Base-by-base conservation (phyloP, 2,888 invertebrate species). In the Ptilodon capucinus region DNA sequence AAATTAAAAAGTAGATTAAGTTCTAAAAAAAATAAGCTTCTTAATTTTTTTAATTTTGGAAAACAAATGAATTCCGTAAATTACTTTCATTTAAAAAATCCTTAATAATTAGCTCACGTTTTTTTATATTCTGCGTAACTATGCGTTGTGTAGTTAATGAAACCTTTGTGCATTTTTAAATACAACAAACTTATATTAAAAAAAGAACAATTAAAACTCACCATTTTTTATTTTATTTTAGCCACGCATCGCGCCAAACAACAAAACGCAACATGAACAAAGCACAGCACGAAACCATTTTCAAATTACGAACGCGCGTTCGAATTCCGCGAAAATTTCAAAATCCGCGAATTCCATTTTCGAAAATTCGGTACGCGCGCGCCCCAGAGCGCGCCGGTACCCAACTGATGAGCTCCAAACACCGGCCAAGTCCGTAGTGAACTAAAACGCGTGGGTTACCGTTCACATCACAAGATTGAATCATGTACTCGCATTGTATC, bases 361-460 rank as follows among this genome's bases (percentile, higher is more conserved):
- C 58, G 57, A 62, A 67, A 69, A 57, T 57, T 57, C 60, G 54
- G 67, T 68, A 81, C 88, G 84, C 85, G 85, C 82, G 81, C 79
- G 74, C 76, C 63, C 72, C 54, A 16, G 61, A 74, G 60, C 77
- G 53, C 28, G 74, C 69, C 76, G 60, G 69, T 70, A 62, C 62
- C 64, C 63, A 68, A 86, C 86, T 87, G 85, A 75, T 76, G 79
- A 67, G 74, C 63, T 71, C 65, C 68, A 71, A 76, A 81, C 78
- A 75, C 73, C 76, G 69, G 57, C 71, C 57, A 74, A 72, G 70
- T 76, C 76, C 64, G 60, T 73, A 68, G 70, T 75, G 79, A 81
- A 82, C 76, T 69, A 74, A 81, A 82, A 78, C 74, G 85, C 85
- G 86, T 86, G 84, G 83, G 84, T 67, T 79, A 59, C 54, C 64